Evolutionary conservation across 2,797 vertebrate genomes (phyloP).

Genomic region (Tenualosa thibaudeaui): DNA sequence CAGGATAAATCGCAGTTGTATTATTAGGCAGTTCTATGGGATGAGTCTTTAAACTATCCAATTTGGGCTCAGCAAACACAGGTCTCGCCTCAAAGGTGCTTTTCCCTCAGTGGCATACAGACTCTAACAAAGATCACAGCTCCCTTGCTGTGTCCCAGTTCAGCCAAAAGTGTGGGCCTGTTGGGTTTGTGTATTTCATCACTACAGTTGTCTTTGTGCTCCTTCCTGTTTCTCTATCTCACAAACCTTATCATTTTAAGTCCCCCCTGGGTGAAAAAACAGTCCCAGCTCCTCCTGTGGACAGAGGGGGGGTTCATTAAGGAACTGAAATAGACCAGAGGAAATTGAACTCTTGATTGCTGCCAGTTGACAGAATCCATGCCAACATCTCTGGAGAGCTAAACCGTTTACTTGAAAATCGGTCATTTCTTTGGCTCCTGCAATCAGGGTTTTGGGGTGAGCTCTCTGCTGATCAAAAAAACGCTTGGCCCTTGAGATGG

Average conservation of each 20-base stretch:
- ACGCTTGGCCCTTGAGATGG: neutral
- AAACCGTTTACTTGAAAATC: constrained; percentile 13
- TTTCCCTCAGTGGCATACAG: neutral
- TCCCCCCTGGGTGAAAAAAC: neutral
- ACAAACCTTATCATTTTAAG: neutral
- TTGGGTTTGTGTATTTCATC: neutral
- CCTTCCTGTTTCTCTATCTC: neutral
- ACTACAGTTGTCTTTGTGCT: neutral
- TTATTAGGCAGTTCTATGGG: neutral
- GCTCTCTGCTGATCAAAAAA: neutral
- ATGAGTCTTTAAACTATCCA: neutral
- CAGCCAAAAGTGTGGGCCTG: neutral
- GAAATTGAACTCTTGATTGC: constrained; percentile 27
- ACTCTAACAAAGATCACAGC: neutral
- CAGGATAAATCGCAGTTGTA: neutral
- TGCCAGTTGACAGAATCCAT: constrained; percentile 33
- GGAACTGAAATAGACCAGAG: neutral
- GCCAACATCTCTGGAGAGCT: constrained; percentile 1
- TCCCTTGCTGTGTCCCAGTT: neutral
- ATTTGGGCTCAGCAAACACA: neutral
- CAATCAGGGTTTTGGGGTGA: neutral
- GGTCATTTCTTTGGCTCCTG: constrained; percentile 22
- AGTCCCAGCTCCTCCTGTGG: neutral
- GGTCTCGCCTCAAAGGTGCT: neutral
- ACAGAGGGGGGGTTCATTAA: neutral